Evolutionary conservation across 2,113 vertebrate species (phyloP).

Genomic region (Menura novaehollandiae): DNA sequence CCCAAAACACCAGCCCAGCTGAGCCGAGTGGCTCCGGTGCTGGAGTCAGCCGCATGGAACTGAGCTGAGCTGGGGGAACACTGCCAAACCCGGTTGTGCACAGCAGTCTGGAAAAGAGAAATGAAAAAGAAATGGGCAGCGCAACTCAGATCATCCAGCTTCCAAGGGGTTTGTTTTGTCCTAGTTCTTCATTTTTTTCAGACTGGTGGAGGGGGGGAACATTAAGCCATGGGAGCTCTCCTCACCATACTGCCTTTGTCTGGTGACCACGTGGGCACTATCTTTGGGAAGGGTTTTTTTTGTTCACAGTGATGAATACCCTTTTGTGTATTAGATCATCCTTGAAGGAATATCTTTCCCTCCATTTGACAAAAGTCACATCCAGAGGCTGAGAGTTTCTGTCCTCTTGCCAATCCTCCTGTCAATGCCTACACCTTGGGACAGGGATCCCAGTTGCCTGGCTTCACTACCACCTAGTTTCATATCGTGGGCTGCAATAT

Average conservation of each 20-base stretch:
- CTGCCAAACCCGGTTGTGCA: not conserved
- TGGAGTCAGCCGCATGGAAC: not conserved
- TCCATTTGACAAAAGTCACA: not conserved
- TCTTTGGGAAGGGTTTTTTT: accelerated
- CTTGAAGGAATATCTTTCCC: not conserved
- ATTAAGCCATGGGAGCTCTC: not conserved
- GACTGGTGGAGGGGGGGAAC: not conserved
- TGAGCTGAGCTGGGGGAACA: not conserved
- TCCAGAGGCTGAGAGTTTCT: not conserved
- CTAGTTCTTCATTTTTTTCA: not conserved
- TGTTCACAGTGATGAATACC: not conserved
- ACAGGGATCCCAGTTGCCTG: not conserved
- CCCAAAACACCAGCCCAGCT: not conserved
- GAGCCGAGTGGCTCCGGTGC: not conserved
- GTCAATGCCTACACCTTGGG: not conserved
- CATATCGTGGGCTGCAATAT: no score
- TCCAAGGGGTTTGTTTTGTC: not conserved
- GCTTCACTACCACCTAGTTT: not conserved
- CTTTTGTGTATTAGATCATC: not conserved
- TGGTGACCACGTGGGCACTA: no score
- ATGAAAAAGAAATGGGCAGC: not conserved
- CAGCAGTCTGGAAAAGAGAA: not conserved
- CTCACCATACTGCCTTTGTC: not conserved
- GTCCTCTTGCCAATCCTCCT: not conserved
- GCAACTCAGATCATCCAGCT: not conserved